Evolutionary conservation across 2,797 vertebrate species (phyloP).

Genomic region (Mastacembelus armatus): DNA sequence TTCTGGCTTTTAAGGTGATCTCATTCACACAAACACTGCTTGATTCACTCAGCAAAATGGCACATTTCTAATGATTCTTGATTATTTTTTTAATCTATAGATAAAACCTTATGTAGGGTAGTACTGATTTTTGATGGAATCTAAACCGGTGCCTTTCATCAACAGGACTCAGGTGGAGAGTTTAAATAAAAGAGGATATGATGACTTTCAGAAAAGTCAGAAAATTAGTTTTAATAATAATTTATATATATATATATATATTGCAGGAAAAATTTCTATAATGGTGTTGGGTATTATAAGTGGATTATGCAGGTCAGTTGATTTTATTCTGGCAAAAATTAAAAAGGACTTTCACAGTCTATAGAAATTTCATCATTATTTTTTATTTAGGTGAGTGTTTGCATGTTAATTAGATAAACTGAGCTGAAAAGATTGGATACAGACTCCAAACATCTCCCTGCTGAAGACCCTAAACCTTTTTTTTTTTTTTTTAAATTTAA

Average conservation of each 20-base stretch:
- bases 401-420: background rate
- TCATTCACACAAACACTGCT: background rate
- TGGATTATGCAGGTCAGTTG: background rate
- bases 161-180: background rate
- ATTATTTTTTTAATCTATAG: too few relatives aligned
- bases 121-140: background rate
- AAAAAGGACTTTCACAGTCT: background rate
- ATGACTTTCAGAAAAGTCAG: too few relatives aligned
- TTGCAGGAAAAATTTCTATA: background rate
- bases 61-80: too few relatives aligned
- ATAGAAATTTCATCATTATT: background rate
- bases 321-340: background rate
- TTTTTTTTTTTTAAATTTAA: conserved; percentile 57
- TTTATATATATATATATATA: too few relatives aligned
- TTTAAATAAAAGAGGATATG: too few relatives aligned
- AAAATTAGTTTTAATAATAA: too few relatives aligned
- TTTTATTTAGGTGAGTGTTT: background rate
- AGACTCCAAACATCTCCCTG: background rate
- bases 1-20: background rate
- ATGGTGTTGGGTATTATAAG: too few relatives aligned
- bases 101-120: too few relatives aligned
- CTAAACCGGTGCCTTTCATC: background rate
- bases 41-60: background rate
- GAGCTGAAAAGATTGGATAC: background rate
- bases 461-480: too few relatives aligned